Percentiles rank a stretch among this genome's conserved stretches.
Conservation (phyloP, 2,113 vertebrate genomes). For the Sterrhoptilus dennistouni region DNA sequence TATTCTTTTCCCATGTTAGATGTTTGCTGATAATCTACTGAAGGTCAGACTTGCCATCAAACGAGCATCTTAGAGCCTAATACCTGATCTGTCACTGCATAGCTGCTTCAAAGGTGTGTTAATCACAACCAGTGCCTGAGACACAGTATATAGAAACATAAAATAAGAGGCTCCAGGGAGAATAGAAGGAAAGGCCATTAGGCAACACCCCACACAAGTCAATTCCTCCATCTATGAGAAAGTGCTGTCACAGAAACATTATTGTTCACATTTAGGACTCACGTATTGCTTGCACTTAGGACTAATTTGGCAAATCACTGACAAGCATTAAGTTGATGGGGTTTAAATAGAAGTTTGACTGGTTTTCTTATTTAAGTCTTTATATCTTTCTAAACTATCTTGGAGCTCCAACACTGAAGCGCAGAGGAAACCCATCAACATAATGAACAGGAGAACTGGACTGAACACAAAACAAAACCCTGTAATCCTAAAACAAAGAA, state of each 20-base stretch:
- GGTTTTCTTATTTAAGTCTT: conserved; percentile 33
- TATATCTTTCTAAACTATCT: background rate
- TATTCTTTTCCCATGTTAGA: background rate
- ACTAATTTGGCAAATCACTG: conserved; percentile 20
- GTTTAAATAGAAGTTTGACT: conserved; percentile 40
- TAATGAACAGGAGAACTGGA: background rate
- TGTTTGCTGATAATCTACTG: background rate
- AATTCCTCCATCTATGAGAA: background rate
- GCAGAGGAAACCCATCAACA: background rate
- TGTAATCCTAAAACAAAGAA: background rate
- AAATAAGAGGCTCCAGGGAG: background rate
- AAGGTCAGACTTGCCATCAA: background rate
- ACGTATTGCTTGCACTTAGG: background rate
- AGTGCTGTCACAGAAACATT: background rate
- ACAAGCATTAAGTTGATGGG: background rate
- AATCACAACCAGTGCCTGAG: background rate
- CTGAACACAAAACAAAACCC: background rate
- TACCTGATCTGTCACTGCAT: background rate
- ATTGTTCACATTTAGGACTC: background rate
- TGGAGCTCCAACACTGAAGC: background rate
- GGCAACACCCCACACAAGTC: background rate
- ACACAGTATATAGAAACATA: background rate
- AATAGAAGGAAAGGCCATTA: background rate
- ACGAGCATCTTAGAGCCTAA: background rate
- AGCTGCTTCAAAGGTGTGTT: background rate